phyloP scores from a whole-genome alignment of 2,888 invertebrate species.

The Eupithecia inturbata region DNA sequence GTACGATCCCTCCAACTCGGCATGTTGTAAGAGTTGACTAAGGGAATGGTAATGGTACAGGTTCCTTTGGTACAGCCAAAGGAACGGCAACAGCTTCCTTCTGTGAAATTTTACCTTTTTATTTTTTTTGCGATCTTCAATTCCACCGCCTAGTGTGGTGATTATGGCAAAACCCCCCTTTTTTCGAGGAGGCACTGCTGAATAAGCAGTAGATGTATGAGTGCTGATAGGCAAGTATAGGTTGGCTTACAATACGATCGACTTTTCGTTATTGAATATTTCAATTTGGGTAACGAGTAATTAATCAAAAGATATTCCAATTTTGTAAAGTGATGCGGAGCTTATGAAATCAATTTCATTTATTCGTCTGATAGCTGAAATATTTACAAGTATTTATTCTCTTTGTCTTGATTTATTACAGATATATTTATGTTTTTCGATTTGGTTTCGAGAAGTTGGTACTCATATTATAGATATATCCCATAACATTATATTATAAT shows the following conservation, averaged over 20 bases:
- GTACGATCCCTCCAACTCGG: too few species aligned
- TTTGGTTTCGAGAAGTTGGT: not conserved
- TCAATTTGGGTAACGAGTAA: not conserved
- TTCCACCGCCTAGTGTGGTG: too few species aligned
- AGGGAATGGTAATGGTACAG: too few species aligned
- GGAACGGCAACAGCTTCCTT: too few species aligned
- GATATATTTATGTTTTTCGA: not conserved
- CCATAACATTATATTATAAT: not conserved
- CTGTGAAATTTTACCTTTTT: too few species aligned
- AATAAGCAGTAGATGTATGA: too few species aligned
- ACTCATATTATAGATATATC: not conserved
- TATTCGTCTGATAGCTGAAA: not conserved
- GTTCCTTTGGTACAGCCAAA: too few species aligned
- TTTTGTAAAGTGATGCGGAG: not conserved
- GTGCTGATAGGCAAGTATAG: not conserved
- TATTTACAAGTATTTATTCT: not conserved
- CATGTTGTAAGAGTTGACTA: too few species aligned
- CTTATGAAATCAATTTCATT: constrained; percentile 1
- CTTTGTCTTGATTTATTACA: not conserved
- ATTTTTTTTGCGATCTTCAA: too few species aligned
- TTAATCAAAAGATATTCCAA: not conserved
- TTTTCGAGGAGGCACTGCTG: too few species aligned
- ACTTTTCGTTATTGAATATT: not conserved
- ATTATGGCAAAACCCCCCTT: too few species aligned
- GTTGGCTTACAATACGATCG: not conserved